These are phyloP conservation scores for Cephonodes hylas DNA, from an alignment of 2,888 invertebrate genomes.

Conservation along the genomic window DNA sequence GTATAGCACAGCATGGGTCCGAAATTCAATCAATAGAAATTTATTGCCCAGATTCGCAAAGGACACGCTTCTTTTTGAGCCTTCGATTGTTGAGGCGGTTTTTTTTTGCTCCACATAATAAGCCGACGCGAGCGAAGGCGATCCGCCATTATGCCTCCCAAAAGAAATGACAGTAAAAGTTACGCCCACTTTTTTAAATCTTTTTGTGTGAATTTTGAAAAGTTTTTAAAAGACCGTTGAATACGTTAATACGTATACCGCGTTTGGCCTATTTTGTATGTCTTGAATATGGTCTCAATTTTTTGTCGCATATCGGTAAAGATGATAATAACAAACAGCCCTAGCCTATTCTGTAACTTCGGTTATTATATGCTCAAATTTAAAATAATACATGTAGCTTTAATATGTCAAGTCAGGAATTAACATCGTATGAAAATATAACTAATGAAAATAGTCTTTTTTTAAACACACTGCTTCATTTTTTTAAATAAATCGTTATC, in stretches of 20 bases:
- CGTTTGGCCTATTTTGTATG: background rate
- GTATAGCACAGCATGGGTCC: constrained; percentile 78
- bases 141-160: constrained; percentile 59
- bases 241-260: constrained; percentile 55
- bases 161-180: constrained; percentile 73
- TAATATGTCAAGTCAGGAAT: too few relatives aligned
- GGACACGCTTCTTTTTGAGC: constrained; percentile 68
- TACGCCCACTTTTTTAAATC: constrained; percentile 78
- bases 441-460: too few relatives aligned
- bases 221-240: constrained; percentile 77
- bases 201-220: constrained; percentile 63
- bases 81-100: constrained; percentile 59
- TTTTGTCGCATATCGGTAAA: background rate
- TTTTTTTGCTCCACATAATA: constrained; percentile 58
- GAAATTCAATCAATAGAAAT: constrained; percentile 78
- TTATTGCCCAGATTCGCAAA: constrained; percentile 79
- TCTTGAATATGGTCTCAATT: background rate
- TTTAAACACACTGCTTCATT: too few relatives aligned
- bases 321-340: background rate
- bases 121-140: constrained; percentile 64
- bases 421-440: too few relatives aligned
- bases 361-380: background rate
- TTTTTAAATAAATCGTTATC: background rate
- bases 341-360: background rate
- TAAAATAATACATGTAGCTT: too few relatives aligned